Base-by-base conservation (phyloP, 2,113 vertebrate genomes). In the Toxotes chatareus region DNA sequence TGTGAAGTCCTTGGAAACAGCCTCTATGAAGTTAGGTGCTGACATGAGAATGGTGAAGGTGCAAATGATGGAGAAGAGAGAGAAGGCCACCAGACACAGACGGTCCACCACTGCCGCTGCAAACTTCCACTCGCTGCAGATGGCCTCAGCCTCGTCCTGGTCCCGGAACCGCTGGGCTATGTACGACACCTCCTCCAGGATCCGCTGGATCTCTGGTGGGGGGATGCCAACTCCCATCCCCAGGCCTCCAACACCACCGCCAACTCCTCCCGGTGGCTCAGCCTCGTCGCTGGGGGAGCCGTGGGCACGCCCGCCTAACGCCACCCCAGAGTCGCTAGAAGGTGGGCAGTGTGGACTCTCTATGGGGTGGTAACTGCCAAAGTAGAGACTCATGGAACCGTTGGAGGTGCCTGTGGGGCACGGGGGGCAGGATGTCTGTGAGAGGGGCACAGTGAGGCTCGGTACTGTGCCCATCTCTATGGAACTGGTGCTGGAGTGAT, bases 1-100 rank as follows among this genome's bases (percentile, higher is more conserved):
- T 91, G 93, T 94, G 83, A 95, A 99, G 93, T 99, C 98, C 90
- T 99, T 99, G 79, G 98, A 98, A 71, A 99, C 97, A 0, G 98
- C 98, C 83, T 99, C 98, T 5, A 98, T 97, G 16, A 99, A 99
- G 90, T 98, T 99, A 69, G 98, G 98, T 0, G 98, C 98, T 0
- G 98, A 97, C 97, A 99, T 98, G 73, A 99, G 95, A 90, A 99
- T 99, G 80, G 97, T 97, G 40, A 99, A 97, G 53, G 98, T 99
- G 92, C 97, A 99, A 92, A 99, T 96, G 89, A 99, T 97, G 61
- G 97, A 99, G 88, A 99, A 98, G 87, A 99, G 93, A 0, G 97
- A 98, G 91, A 99, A 99, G n/a, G 97, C 97, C 96, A 99, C 97
- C 82, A 99, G 91, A 86, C 98, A 99, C 76, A 99, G 95, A 19